Evolutionary conservation across 2,113 vertebrate genomes (phyloP).

Genomic region (Glaucomys volans): DNA sequence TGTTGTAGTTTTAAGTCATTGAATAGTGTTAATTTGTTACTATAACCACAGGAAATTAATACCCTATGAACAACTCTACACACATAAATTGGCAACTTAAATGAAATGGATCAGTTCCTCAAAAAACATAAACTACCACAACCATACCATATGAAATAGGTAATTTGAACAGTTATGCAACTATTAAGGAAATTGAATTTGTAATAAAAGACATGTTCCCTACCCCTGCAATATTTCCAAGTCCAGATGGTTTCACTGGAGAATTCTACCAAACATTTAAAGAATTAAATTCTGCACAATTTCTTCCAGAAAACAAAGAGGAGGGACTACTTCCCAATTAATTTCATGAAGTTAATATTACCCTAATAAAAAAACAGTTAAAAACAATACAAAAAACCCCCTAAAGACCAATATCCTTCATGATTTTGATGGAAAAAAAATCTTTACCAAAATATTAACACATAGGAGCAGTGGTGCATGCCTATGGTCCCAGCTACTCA

Average conservation of each 20-base stretch:
- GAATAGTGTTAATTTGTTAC: neutral
- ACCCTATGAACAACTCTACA: neutral
- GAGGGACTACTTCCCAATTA: neutral
- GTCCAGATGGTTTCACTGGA: neutral
- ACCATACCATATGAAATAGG: neutral
- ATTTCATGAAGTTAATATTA: slow-evolving; percentile 29
- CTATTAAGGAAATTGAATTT: slow-evolving; percentile 25
- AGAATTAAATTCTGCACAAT: neutral
- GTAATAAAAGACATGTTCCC: neutral
- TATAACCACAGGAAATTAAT: neutral
- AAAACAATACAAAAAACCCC: neutral
- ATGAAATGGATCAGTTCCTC: neutral
- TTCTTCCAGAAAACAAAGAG: slow-evolving; percentile 51
- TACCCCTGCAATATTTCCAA: neutral
- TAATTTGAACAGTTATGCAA: neutral
- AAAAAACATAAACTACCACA: neutral
- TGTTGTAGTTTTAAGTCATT: neutral
- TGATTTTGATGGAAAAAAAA: neutral
- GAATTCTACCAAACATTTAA: slow-evolving; percentile 50
- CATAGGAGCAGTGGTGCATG: neutral
- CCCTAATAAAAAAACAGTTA: neutral
- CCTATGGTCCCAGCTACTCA: neutral
- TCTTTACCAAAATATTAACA: slow-evolving; percentile 7
- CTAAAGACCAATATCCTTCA: neutral
- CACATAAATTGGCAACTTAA: neutral